Percentiles rank a stretch among this genome's conserved stretches.
Evolutionary conservation across 2,888 invertebrate genomes (phyloP).

Genomic region (Lucinisca nassula): DNA sequence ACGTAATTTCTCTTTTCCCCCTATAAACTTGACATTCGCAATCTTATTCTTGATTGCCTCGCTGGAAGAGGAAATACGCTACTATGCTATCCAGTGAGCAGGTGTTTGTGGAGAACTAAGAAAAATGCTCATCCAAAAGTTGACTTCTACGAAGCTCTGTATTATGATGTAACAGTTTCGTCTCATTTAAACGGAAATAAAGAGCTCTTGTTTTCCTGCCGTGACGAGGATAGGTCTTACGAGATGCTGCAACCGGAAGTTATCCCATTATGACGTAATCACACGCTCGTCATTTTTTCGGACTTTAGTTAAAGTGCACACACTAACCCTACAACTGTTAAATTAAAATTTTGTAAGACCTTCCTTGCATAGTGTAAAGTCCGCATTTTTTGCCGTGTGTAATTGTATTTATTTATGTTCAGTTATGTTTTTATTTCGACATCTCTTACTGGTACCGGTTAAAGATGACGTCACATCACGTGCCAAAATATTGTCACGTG

Average conservation of each 20-base stretch:
- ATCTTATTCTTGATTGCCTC: too few species aligned
- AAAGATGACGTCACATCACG: conserved; percentile 64
- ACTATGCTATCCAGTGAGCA: too few species aligned
- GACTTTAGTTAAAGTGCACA: background rate
- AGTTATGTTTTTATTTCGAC: conserved; percentile 65
- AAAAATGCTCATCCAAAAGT: too few species aligned
- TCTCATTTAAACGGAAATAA: conserved; percentile 37
- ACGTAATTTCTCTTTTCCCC: too few species aligned
- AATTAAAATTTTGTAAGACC: conserved; percentile 71
- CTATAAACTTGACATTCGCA: too few species aligned
- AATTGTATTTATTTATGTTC: conserved; percentile 64
- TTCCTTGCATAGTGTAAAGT: conserved; percentile 50
- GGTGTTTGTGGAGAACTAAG: too few species aligned
- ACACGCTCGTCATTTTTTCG: conserved; percentile 11
- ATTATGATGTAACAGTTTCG: conserved; percentile 18
- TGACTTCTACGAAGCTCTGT: too few species aligned
- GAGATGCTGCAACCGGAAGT: conserved; percentile 66
- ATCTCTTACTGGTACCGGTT: conserved; percentile 78
- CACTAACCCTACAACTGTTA: conserved; percentile 20
- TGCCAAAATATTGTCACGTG: conserved; percentile 63
- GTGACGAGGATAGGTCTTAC: conserved; percentile 71
- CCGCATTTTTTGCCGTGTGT: conserved; percentile 74
- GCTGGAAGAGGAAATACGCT: too few species aligned
- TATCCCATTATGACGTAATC: conserved; percentile 21
- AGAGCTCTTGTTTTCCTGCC: conserved; percentile 64